These are phyloP conservation scores for Acleris literana DNA, from an alignment of 2,888 invertebrate genomes.

Conservation along the genomic window DNA sequence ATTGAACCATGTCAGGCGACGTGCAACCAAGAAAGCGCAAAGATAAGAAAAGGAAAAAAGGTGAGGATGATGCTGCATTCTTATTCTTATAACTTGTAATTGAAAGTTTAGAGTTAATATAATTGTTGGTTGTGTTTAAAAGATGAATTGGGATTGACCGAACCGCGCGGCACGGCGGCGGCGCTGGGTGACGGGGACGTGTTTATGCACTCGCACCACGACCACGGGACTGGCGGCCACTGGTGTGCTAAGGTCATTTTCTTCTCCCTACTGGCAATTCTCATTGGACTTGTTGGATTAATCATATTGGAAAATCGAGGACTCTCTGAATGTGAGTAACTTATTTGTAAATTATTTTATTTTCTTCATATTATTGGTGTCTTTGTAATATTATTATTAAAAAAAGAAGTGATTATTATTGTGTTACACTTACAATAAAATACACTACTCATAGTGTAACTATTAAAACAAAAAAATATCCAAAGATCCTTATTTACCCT, in stretches of 20 bases:
- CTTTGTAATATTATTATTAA: no score
- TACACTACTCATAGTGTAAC: no score
- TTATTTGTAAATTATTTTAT: neutral
- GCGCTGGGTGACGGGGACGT: constrained; percentile 86
- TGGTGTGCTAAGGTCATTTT: constrained; percentile 93
- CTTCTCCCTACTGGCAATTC: constrained; percentile 88
- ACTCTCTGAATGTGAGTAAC: constrained; percentile 88
- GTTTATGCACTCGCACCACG: constrained; percentile 90
- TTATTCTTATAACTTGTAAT: constrained; percentile 1
- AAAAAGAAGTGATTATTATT: no score
- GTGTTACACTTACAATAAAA: no score
- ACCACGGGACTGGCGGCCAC: constrained; percentile 90
- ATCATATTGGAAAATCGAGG: constrained; percentile 92
- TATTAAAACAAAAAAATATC: no score
- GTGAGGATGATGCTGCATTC: constrained; percentile 66
- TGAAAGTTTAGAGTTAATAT: constrained; percentile 26
- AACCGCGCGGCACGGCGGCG: constrained; percentile 76
- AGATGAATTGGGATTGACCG: constrained; percentile 78
- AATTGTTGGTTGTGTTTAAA: constrained; percentile 43
- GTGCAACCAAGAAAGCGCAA: constrained; percentile 93
- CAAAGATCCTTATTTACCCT: no score
- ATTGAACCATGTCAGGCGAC: constrained; percentile 91
- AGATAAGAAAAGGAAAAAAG: constrained; percentile 92
- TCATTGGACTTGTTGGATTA: constrained; percentile 89
- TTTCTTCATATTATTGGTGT: no score